Evolutionary conservation across 1,140 invertebrate species (phyloP), one percentile per base, ranked within the genome.

Genomic region (Drosophila orosa): DNA sequence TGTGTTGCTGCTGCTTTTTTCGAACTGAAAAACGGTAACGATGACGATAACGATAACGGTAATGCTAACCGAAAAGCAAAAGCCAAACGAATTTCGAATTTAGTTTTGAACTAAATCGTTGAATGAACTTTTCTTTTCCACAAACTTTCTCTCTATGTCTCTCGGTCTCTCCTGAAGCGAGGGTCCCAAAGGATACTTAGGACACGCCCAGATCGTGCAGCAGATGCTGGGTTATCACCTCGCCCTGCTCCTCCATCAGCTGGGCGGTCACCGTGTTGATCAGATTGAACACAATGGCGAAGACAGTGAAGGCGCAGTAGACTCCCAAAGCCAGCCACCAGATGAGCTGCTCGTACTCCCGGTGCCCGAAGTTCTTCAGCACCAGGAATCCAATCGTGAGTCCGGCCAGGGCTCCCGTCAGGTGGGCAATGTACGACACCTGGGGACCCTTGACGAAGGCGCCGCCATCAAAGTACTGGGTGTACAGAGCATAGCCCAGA

Each of bases 241-340:
- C 91, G 48, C 91, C 90, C 78, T 92, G 84, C 75, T 92, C 91
- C 76, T 92, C 91, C 84, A 92, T 90, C 52, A 91, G 66, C 50
- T 92, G 91, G 15, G 91, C 91, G 37, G 91, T 91, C 47, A 92
- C 94, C 61, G 95, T 95, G 84, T 96, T 96, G 93, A 97, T 95
- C 45, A 98, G 91, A 92, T 99, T 99, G 95, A 97, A 99, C 55
- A 98, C 95, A 61, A 99, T 94, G 45, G 97, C 97, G 92, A 99
- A 98, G 19, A 98, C 95, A 7, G 97, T 98, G 92, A 98, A 98
- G 5, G 97, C 96, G 0, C 96, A 95, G 92, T 98, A 99, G 2
- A 98, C 95, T 15, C 97, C 97, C 5, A 99, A 93, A 4, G 98
- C 97, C 68, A 98, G 95, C 98, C 98, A 99, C 97, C 98, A 99